Percentiles rank a stretch among this genome's conserved stretches.
Evolutionary conservation across 2,797 vertebrate genomes (phyloP).

Genomic region (Acrossocheilus wenchowensis): DNA sequence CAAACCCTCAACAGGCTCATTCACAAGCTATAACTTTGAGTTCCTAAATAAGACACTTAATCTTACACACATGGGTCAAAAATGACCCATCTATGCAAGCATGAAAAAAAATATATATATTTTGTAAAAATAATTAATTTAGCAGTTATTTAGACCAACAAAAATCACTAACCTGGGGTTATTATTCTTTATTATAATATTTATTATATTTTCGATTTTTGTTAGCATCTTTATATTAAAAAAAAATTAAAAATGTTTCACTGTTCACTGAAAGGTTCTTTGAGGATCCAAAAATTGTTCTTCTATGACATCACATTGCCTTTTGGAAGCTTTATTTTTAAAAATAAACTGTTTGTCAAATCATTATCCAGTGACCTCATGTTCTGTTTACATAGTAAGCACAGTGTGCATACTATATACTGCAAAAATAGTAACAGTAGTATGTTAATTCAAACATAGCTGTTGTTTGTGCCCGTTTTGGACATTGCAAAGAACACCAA

Average conservation of each 20-base stretch:
- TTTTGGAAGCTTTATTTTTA: background rate
- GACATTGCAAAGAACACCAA: background rate
- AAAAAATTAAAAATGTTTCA: background rate
- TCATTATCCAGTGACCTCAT: background rate
- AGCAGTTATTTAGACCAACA: no score
- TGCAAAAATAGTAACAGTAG: background rate
- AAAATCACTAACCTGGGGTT: no score
- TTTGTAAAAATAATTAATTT: no score
- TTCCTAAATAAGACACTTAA: background rate
- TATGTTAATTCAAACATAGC: slow-evolving; percentile 24
- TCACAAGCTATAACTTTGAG: no score
- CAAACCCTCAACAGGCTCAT: background rate
- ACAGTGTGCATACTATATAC: background rate
- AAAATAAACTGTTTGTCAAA: background rate
- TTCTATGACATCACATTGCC: background rate
- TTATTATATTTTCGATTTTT: background rate
- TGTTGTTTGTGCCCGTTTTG: slow-evolving; percentile 32
- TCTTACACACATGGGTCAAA: no score
- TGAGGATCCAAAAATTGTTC: background rate
- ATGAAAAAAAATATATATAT: no score
- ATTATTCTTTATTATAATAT: no score
- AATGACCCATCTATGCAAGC: no score
- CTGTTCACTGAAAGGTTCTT: background rate
- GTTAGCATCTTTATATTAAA: background rate
- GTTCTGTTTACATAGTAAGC: background rate